These are phyloP conservation scores for Seriola rivoliana DNA, from an alignment of 2,113 vertebrate genomes.

Conservation along the genomic window DNA sequence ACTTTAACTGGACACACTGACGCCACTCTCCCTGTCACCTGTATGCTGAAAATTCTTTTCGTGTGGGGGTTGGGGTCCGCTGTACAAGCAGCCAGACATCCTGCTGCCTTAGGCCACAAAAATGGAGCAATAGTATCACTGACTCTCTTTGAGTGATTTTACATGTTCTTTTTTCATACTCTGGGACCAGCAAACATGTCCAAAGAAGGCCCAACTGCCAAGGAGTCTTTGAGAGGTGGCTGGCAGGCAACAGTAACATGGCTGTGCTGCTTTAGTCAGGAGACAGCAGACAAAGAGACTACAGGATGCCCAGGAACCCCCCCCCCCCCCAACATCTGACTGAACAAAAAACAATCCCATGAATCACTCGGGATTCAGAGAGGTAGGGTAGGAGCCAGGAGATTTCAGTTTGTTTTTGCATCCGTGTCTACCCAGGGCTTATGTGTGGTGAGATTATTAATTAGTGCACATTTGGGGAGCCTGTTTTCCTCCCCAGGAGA, in stretches of 20 bases:
- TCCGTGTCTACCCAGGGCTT: slow-evolving; percentile 66
- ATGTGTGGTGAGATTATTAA: slow-evolving; percentile 79
- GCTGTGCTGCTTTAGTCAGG: slow-evolving; percentile 73
- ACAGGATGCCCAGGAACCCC: slow-evolving; percentile 79
- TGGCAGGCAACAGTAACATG: slow-evolving; percentile 73
- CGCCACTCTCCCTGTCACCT: slow-evolving; percentile 58
- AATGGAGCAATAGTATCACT: slow-evolving; percentile 25
- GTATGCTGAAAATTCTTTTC: slow-evolving; percentile 62
- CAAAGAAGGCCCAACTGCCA: slow-evolving; percentile 53
- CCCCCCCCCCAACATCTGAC: slow-evolving; percentile 70
- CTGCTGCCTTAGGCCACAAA: slow-evolving; percentile 37
- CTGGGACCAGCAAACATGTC: slow-evolving; percentile 48
- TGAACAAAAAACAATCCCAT: slow-evolving; percentile 85
- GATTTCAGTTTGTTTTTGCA: slow-evolving; percentile 83
- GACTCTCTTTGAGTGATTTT: slow-evolving; percentile 38
- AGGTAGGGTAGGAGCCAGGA: slow-evolving; percentile 75
- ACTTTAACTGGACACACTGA: slow-evolving; percentile 21
- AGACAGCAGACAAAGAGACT: slow-evolving; percentile 84
- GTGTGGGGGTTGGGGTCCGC: slow-evolving; percentile 56
- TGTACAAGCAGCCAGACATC: slow-evolving; percentile 38
- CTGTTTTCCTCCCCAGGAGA: slow-evolving; percentile 66
- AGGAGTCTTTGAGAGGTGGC: slow-evolving; percentile 67
- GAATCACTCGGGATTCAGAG: slow-evolving; percentile 80
- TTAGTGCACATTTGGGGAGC: slow-evolving; percentile 79
- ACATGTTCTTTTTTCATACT: slow-evolving; percentile 1